A percentile compares a stretch with the other conserved stretches of the same genome.
These are phyloP conservation scores for Papilio helenus DNA, from an alignment of 1,140 invertebrate genomes.

Conservation along the genomic window DNA sequence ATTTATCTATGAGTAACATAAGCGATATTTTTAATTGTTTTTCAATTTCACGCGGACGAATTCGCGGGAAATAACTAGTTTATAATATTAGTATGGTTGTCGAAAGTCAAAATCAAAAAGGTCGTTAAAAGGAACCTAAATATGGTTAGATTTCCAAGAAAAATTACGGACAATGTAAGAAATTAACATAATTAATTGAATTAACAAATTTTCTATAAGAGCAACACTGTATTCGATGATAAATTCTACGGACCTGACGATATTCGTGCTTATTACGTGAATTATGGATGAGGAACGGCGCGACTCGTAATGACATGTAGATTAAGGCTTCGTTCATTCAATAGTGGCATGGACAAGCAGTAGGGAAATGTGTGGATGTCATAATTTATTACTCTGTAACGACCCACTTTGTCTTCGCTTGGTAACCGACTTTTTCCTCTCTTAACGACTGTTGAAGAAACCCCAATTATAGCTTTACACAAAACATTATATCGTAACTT, in stretches of 20 bases:
- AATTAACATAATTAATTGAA: background rate
- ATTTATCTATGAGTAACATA: no score
- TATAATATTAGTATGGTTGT: no score
- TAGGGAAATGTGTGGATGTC: constrained; percentile 42
- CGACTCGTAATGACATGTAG: constrained; percentile 68
- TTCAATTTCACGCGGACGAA: no score
- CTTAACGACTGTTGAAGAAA: background rate
- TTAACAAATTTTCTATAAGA: constrained; percentile 9
- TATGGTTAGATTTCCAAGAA: background rate
- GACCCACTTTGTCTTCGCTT: background rate
- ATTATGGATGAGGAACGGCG: constrained; percentile 75
- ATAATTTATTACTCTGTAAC: constrained; percentile 41
- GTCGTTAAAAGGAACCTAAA: no score
- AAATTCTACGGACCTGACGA: constrained; percentile 16
- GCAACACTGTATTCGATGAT: background rate
- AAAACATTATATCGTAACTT: no score
- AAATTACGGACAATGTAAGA: background rate
- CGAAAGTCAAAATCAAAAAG: no score
- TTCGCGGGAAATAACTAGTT: no score
- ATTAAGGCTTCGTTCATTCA: constrained; percentile 58
- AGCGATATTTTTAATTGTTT: no score
- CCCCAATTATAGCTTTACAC: no score
- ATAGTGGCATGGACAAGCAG: constrained; percentile 44
- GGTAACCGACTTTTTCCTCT: background rate
- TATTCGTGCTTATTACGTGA: constrained; percentile 69